These are phyloP conservation scores for Entomyzon cyanotis DNA, from an alignment of 2,113 vertebrate species.

Conservation along the genomic window DNA sequence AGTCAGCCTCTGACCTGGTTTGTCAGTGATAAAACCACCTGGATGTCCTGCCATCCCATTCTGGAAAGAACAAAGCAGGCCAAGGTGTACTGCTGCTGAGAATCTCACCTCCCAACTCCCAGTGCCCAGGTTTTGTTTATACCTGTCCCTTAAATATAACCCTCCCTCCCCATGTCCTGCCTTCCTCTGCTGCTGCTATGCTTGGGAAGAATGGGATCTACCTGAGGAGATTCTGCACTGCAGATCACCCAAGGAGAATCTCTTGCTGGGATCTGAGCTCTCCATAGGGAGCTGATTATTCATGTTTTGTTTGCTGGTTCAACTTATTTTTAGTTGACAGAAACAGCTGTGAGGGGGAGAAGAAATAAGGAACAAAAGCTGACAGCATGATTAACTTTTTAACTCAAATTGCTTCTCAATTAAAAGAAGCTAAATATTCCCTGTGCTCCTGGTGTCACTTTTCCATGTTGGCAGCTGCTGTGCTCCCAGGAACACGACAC, in stretches of 20 bases:
- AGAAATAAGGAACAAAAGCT: conserved; percentile 20
- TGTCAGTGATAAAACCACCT: not conserved
- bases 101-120: not conserved
- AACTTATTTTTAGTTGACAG: conserved; percentile 34
- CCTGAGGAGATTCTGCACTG: not conserved
- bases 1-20: not conserved
- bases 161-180: not conserved
- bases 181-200: not conserved
- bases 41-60: not conserved
- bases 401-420: not conserved
- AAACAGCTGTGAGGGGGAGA: conserved; percentile 49
- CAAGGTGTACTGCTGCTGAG: not conserved
- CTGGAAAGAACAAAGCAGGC: not conserved
- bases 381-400: not conserved
- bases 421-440: conserved; percentile 8
- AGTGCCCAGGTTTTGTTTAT: not conserved
- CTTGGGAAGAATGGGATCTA: not conserved
- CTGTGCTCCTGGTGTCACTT: not conserved
- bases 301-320: not conserved
- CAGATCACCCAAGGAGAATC: not conserved
- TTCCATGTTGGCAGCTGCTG: not conserved
- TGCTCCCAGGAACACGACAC: not conserved
- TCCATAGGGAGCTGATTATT: not conserved
- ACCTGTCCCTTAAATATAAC: not conserved
- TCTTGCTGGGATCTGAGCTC: not conserved